These are phyloP conservation scores for Morus bassanus DNA, from an alignment of 2,797 vertebrate species.

Conservation along the genomic window DNA sequence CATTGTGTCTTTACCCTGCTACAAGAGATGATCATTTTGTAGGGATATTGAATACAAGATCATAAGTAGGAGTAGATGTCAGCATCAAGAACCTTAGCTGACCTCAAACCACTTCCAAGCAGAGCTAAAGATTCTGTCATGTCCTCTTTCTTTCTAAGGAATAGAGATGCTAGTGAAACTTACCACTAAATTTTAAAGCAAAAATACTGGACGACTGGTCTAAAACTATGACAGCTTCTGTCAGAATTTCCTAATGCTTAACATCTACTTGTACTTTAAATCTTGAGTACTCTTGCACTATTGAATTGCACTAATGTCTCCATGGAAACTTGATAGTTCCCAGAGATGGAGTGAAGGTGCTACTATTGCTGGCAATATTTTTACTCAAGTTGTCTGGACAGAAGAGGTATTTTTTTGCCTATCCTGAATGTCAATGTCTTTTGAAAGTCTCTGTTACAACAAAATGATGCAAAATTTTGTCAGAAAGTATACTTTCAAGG, in stretches of 20 bases:
- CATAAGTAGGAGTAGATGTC: neutral
- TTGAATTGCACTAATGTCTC: neutral
- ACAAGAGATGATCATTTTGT: neutral
- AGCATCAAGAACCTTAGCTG: neutral
- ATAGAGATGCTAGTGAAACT: neutral
- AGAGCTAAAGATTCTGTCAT: neutral
- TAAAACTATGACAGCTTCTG: neutral
- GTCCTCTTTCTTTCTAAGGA: neutral
- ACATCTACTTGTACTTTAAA: neutral
- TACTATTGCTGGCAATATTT: neutral
- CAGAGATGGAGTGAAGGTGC: neutral
- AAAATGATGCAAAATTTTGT: neutral
- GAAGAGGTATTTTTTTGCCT: neutral
- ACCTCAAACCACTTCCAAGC: neutral
- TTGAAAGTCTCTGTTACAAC: neutral
- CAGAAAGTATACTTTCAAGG: neutral
- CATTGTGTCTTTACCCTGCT: neutral
- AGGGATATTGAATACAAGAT: neutral
- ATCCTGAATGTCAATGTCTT: neutral
- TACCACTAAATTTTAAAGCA: neutral
- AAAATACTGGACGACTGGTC: neutral
- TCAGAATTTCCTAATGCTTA: neutral
- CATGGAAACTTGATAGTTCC: neutral
- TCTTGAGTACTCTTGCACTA: neutral
- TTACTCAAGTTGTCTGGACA: neutral